These are phyloP conservation scores for Dallia pectoralis DNA, from an alignment of 2,797 vertebrate genomes.

Conservation along the genomic window DNA sequence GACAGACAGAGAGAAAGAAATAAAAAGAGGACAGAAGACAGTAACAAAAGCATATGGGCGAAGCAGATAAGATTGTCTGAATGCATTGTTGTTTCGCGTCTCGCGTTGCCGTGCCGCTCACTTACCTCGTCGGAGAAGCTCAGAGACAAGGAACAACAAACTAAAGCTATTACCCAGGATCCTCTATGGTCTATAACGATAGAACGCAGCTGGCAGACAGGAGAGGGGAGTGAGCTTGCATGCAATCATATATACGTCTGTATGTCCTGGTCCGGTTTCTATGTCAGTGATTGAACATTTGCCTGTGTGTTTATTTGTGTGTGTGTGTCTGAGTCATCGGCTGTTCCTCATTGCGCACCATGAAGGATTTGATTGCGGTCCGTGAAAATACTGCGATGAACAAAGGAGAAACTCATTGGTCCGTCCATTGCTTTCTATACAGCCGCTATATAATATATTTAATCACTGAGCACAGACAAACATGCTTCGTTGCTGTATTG, in stretches of 20 bases:
- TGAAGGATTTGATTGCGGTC: constrained; percentile 49
- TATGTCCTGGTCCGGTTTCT: constrained; percentile 39
- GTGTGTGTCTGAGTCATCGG: constrained; percentile 43
- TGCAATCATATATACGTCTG: constrained; percentile 56
- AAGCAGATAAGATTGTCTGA: constrained; percentile 41
- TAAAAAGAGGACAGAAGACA: constrained; percentile 1
- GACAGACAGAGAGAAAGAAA: background rate
- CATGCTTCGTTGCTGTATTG: background rate
- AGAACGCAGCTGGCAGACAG: constrained; percentile 44
- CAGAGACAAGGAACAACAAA: constrained; percentile 35
- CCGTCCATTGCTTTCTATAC: constrained; percentile 52
- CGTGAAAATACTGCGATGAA: constrained; percentile 46
- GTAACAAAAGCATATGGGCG: constrained; percentile 18
- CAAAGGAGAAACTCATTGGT: constrained; percentile 44
- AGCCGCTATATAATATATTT: constrained; percentile 57
- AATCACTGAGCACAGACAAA: background rate
- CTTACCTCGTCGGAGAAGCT: constrained; percentile 53
- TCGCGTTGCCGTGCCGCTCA: constrained; percentile 36
- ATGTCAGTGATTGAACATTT: constrained; percentile 34
- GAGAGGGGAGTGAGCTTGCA: constrained; percentile 37
- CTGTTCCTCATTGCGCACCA: constrained; percentile 38
- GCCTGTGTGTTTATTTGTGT: constrained; percentile 43
- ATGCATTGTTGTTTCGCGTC: constrained; percentile 24
- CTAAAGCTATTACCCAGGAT: constrained; percentile 64
- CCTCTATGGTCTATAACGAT: constrained; percentile 42